These are phyloP conservation scores for Xiphophorus birchmanni DNA, from an alignment of 2,797 vertebrate genomes.

Conservation along the genomic window DNA sequence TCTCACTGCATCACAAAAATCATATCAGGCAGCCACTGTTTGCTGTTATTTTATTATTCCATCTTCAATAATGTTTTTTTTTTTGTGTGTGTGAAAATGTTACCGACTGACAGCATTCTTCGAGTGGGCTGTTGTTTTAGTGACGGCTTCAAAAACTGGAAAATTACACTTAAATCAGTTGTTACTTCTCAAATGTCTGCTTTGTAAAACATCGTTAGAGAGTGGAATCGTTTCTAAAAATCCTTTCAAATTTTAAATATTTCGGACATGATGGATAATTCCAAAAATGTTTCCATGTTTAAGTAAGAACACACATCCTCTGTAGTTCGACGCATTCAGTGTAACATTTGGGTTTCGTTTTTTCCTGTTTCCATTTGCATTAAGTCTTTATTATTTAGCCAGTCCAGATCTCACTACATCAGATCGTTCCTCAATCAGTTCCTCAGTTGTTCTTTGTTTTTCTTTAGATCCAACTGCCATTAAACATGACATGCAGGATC, in stretches of 20 bases:
- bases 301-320: not conserved
- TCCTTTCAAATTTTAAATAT: not conserved
- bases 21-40: constrained; percentile 39
- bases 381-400: not conserved
- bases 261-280: not conserved
- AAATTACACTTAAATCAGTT: not conserved
- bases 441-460: not conserved
- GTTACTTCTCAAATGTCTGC: not conserved
- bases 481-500: too few relatives aligned
- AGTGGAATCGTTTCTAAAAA: not conserved
- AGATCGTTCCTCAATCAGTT: not conserved
- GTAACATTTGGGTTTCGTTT: not conserved
- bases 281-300: not conserved
- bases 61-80: not conserved
- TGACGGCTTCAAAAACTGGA: not conserved
- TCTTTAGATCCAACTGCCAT: not conserved
- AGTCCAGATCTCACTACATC: not conserved
- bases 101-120: not conserved
- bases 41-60: constrained; percentile 13
- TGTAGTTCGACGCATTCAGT: not conserved
- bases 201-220: not conserved
- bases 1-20: constrained; percentile 23
- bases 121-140: not conserved
- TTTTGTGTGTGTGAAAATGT: not conserved
- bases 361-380: not conserved